Percentiles rank a stretch among this genome's conserved stretches.
These are phyloP conservation scores for Melitaea athalia DNA, from an alignment of 2,888 invertebrate species.

Conservation along the genomic window DNA sequence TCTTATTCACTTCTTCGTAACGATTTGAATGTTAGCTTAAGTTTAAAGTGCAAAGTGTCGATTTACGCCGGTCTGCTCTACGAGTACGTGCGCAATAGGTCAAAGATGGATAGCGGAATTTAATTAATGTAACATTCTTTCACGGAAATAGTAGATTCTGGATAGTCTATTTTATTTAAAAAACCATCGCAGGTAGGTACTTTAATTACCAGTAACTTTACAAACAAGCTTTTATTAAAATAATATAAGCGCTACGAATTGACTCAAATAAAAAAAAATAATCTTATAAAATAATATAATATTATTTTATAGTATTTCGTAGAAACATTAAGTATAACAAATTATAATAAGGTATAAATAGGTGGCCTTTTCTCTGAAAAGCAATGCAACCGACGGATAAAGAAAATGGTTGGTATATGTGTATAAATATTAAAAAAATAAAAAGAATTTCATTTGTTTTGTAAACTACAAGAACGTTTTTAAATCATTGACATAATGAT, in stretches of 20 bases:
- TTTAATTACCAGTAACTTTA: not conserved
- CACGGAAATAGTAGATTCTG: slow-evolving; percentile 10
- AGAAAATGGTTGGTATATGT: no score
- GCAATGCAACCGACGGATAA: no score
- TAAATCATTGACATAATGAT: no score
- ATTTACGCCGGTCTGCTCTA: slow-evolving; percentile 19
- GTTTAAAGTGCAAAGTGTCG: slow-evolving; percentile 31
- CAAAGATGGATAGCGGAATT: slow-evolving; percentile 35
- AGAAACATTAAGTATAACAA: no score
- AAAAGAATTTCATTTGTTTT: no score
- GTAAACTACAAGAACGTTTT: no score
- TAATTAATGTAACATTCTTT: slow-evolving; percentile 38
- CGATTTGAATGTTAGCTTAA: slow-evolving; percentile 24
- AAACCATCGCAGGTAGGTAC: not conserved
- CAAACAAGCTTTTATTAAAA: not conserved
- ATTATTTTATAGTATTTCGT: no score
- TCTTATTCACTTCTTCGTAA: slow-evolving; percentile 26
- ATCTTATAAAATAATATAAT: no score
- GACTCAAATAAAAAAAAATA: no score
- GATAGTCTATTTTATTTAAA: slow-evolving; percentile 11
- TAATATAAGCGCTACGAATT: not conserved
- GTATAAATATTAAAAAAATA: no score
- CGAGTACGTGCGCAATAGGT: slow-evolving; percentile 16
- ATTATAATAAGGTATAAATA: no score
- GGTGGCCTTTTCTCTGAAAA: no score